These are phyloP conservation scores for Arge pagana DNA, from an alignment of 2,888 invertebrate species.

Conservation along the genomic window DNA sequence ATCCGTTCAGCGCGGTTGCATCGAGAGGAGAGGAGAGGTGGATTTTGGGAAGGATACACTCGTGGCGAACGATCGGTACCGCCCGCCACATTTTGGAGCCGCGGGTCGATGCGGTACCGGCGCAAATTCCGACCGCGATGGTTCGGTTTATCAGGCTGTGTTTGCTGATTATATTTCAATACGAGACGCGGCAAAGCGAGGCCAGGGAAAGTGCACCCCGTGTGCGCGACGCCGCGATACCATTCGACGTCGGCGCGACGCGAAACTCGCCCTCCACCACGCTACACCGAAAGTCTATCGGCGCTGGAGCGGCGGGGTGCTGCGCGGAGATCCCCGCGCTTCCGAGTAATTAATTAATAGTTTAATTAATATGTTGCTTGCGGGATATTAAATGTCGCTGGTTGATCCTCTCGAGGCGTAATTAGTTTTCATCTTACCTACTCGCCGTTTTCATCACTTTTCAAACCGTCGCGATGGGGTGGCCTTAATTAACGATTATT, in stretches of 20 bases:
- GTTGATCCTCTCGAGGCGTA: slow-evolving; percentile 13
- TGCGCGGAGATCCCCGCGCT: slow-evolving; percentile 14
- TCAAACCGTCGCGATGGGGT: too few species aligned
- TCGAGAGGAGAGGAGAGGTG: too few species aligned
- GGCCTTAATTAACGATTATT: too few species aligned
- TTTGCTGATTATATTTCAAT: slow-evolving; percentile 22
- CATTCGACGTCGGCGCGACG: slow-evolving; percentile 3
- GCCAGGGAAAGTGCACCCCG: slow-evolving; percentile 2
- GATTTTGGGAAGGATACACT: too few species aligned
- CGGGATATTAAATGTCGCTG: slow-evolving; percentile 21
- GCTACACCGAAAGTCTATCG: not conserved
- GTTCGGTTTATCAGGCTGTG: too few species aligned
- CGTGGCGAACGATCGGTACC: too few species aligned
- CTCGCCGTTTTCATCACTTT: too few species aligned
- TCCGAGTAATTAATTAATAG: slow-evolving; percentile 21
- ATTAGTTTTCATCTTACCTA: slow-evolving; percentile 18
- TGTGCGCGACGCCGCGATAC: too few species aligned
- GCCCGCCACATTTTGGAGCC: too few species aligned
- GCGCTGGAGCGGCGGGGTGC: not conserved
- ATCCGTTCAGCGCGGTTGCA: too few species aligned
- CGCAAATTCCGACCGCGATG: too few species aligned
- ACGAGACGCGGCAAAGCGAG: slow-evolving; percentile 10
- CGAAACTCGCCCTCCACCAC: slow-evolving; percentile 1
- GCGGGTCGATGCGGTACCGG: too few species aligned
- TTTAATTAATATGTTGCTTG: slow-evolving; percentile 22